These are phyloP conservation scores for Atlantisia rogersi DNA, from an alignment of 2,113 vertebrate species.

Conservation along the genomic window DNA sequence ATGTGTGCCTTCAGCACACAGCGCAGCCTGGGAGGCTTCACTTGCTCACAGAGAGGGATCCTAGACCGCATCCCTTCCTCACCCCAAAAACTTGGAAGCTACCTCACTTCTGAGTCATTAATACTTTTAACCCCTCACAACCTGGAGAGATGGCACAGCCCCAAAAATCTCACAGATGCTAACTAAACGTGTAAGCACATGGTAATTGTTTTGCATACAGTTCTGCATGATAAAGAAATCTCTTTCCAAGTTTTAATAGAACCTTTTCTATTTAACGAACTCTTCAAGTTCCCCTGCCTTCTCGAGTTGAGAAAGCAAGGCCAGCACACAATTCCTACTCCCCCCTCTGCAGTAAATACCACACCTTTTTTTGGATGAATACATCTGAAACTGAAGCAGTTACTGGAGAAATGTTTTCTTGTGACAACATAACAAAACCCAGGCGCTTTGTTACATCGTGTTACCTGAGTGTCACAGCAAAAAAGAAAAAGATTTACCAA, in stretches of 20 bases:
- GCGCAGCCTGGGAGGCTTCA: rapidly evolving
- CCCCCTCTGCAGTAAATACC: not conserved
- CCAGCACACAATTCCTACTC: not conserved
- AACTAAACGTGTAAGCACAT: constrained; percentile 40
- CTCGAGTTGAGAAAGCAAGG: not conserved
- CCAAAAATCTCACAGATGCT: constrained; percentile 43
- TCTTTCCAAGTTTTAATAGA: constrained; percentile 24
- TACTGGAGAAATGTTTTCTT: not conserved
- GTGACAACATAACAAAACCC: not conserved
- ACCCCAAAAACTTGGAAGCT: constrained; percentile 12
- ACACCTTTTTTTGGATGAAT: not conserved
- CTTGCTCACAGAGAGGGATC: not conserved
- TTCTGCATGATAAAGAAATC: not conserved
- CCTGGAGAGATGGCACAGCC: constrained; percentile 43
- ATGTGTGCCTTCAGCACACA: not conserved
- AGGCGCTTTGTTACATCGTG: not conserved
- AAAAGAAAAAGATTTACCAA: not conserved
- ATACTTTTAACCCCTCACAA: constrained; percentile 45
- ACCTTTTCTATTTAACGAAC: not conserved
- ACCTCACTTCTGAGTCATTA: constrained; percentile 22
- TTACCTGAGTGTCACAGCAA: not conserved
- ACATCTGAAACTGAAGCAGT: not conserved
- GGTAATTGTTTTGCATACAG: constrained; percentile 55
- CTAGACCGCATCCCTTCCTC: not conserved
- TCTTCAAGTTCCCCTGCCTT: not conserved